Percentiles rank a stretch among this genome's conserved stretches.
Conservation (phyloP, 2,797 vertebrate species). For the Callimico goeldii region DNA sequence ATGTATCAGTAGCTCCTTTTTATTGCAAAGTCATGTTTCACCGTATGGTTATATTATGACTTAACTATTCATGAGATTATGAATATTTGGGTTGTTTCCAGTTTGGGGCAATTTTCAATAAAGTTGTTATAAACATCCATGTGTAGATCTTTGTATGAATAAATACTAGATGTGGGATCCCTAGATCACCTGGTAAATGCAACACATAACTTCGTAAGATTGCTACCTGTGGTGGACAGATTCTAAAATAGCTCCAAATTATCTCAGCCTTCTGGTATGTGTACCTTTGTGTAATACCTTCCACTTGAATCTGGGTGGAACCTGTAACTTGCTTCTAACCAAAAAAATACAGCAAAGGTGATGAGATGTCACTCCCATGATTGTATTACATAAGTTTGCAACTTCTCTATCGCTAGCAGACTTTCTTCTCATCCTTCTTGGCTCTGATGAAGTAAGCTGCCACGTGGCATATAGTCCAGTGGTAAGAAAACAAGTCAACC, state of each 20-base stretch:
- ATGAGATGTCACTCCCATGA: background rate
- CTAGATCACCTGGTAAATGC: background rate
- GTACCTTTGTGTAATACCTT: background rate
- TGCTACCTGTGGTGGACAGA: background rate
- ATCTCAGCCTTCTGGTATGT: background rate
- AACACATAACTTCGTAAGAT: background rate
- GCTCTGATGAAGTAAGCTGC: background rate
- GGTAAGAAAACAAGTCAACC: background rate
- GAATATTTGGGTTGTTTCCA: background rate
- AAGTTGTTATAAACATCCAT: constrained; percentile 1
- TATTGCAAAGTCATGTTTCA: background rate
- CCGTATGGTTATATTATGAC: background rate
- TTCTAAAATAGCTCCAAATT: background rate
- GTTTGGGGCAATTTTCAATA: background rate
- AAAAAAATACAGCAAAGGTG: constrained; percentile 5
- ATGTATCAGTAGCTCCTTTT: background rate
- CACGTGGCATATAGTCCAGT: background rate
- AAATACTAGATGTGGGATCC: background rate
- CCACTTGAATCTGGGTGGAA: background rate
- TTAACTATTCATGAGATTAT: background rate
- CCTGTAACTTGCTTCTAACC: background rate
- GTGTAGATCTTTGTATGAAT: background rate
- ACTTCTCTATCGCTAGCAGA: background rate
- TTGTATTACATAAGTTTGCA: background rate
- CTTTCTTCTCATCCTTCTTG: background rate